phyloP scores from a whole-genome alignment of 2,888 invertebrate species.

The Tholera decimalis region DNA sequence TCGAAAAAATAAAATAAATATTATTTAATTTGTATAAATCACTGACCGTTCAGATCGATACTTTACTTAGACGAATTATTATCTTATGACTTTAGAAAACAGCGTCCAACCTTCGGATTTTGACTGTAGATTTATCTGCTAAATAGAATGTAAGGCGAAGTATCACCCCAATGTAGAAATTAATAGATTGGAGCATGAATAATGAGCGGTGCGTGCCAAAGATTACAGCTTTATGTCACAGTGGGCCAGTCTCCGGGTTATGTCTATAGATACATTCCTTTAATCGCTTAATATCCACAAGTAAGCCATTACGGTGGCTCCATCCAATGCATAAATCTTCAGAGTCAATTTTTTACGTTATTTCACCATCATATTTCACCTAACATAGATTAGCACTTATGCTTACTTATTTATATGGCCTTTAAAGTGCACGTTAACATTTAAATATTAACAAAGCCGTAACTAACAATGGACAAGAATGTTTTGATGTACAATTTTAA shows the following conservation, averaged over 20 bases:
- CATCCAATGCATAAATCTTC: slow-evolving; percentile 41
- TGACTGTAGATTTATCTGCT: slow-evolving; percentile 48
- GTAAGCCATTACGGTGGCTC: slow-evolving; percentile 29
- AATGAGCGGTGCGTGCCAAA: slow-evolving; percentile 65
- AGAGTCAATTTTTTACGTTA: slow-evolving; percentile 35
- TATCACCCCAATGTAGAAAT: slow-evolving; percentile 62
- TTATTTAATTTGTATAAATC: slow-evolving; percentile 18
- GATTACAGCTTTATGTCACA: slow-evolving; percentile 59
- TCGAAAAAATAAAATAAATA: slow-evolving; percentile 29
- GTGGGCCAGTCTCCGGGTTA: slow-evolving; percentile 36
- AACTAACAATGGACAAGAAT: slow-evolving; percentile 61
- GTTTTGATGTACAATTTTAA: slow-evolving; percentile 48
- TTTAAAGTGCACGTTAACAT: slow-evolving; percentile 46
- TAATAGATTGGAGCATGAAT: slow-evolving; percentile 68
- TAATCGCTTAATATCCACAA: slow-evolving; percentile 32
- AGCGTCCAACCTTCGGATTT: slow-evolving; percentile 28
- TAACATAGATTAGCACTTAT: slow-evolving; percentile 59
- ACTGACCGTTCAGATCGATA: slow-evolving; percentile 32
- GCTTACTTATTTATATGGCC: slow-evolving; percentile 49
- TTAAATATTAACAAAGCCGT: slow-evolving; percentile 58
- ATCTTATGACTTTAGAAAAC: slow-evolving; percentile 17
- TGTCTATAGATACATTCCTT: slow-evolving; percentile 20
- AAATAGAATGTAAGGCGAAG: slow-evolving; percentile 42
- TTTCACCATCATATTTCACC: slow-evolving; percentile 31
- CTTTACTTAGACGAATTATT: slow-evolving; percentile 7